A percentile compares a stretch with the other conserved stretches of the same genome.
Conservation (phyloP, 2,113 vertebrate genomes). For the Tapirus terrestris region DNA sequence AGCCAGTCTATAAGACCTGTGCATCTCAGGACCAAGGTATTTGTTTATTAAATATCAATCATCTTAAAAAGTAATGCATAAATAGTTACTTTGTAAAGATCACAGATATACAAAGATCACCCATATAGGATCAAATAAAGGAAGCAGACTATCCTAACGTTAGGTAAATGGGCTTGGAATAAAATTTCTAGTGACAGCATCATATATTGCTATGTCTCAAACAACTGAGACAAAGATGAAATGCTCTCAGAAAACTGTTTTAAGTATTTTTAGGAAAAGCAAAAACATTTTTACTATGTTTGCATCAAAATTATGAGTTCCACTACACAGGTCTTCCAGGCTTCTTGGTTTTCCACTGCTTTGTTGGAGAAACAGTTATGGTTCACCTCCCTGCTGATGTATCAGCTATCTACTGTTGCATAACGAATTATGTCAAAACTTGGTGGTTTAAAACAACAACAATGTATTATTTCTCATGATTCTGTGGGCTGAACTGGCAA, state of each 20-base stretch:
- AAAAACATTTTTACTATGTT: slow-evolving; percentile 18
- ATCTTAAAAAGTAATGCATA: background rate
- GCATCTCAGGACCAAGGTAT: background rate
- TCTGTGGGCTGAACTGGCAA: background rate
- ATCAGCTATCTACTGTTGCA: background rate
- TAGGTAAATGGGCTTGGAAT: background rate
- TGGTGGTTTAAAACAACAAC: background rate
- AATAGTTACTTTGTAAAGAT: background rate
- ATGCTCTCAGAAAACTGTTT: background rate
- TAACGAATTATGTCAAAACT: background rate
- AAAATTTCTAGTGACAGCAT: background rate
- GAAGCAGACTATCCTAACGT: background rate
- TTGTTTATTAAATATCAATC: background rate
- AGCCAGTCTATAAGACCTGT: background rate
- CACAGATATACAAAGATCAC: slow-evolving; percentile 10
- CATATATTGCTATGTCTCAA: slow-evolving; percentile 35
- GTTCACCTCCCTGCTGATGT: background rate
- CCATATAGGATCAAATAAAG: slow-evolving; percentile 31
- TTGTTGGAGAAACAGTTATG: background rate
- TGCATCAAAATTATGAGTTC: background rate
- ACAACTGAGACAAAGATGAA: slow-evolving; percentile 36
- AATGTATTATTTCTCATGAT: background rate
- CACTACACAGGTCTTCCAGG: background rate
- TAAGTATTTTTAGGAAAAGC: background rate
- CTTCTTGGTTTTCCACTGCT: background rate